Percentiles rank a stretch among this genome's conserved stretches.
phyloP scores from a whole-genome alignment of 2,113 vertebrate genomes.

The Alligator mississippiensis region DNA sequence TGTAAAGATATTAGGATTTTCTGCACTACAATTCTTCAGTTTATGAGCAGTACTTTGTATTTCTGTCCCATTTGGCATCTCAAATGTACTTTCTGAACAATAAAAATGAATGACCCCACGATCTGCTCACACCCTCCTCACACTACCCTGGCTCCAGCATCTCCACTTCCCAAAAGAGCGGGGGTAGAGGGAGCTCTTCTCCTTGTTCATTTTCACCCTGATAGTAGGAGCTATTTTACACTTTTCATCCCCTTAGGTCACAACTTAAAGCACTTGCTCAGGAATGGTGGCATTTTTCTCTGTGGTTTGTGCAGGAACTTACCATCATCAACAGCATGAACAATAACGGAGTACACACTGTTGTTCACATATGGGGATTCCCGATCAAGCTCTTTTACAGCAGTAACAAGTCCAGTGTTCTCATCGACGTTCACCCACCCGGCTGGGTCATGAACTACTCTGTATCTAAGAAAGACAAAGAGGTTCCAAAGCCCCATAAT shows the following conservation, averaged over 20 bases:
- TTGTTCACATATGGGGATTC: conserved; percentile 79
- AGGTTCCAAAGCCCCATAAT: not conserved
- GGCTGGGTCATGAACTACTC: conserved; percentile 74
- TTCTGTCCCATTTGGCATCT: not conserved
- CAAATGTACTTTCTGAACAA: not conserved
- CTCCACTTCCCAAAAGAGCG: not conserved
- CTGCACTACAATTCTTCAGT: not conserved
- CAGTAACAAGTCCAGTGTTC: conserved; percentile 76
- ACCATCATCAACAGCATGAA: conserved; percentile 81
- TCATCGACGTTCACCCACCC: conserved; percentile 78
- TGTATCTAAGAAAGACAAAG: conserved; percentile 68
- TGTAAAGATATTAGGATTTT: not conserved
- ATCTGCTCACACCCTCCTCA: not conserved
- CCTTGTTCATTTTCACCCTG: no score
- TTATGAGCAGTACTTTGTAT: not conserved
- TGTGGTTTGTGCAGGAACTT: conserved; percentile 5
- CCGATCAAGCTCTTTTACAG: conserved; percentile 77
- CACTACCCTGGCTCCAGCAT: not conserved
- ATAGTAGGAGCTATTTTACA: not conserved
- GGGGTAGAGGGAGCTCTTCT: not conserved
- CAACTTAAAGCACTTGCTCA: not conserved
- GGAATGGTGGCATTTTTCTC: not conserved
- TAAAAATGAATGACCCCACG: not conserved
- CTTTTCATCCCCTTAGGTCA: not conserved
- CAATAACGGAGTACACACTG: conserved; percentile 72